Evolutionary conservation across 2,797 vertebrate species (phyloP).

Genomic region (Mastacembelus armatus): DNA sequence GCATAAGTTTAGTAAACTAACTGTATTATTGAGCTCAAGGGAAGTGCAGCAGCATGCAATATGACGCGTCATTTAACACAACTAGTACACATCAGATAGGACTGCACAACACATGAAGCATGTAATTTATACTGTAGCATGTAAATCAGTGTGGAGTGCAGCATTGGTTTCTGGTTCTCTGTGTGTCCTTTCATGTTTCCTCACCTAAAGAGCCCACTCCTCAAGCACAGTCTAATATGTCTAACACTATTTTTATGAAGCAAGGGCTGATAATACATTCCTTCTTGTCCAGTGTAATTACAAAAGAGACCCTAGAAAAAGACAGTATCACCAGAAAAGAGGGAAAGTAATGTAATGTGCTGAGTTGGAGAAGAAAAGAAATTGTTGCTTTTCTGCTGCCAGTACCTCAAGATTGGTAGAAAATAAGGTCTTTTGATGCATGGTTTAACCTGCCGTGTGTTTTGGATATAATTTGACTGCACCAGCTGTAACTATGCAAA

Average conservation of each 20-base stretch:
- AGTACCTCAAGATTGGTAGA: background rate
- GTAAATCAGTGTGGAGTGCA: background rate
- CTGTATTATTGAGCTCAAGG: background rate
- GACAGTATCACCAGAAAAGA: background rate
- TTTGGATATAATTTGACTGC: background rate
- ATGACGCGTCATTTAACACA: background rate
- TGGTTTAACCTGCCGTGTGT: background rate
- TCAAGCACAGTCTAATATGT: background rate
- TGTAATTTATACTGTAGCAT: background rate
- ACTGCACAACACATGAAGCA: background rate
- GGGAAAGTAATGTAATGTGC: background rate
- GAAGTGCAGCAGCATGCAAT: background rate
- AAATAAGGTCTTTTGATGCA: background rate
- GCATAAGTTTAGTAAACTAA: background rate
- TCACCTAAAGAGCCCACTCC: background rate
- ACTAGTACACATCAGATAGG: background rate
- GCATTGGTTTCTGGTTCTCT: background rate
- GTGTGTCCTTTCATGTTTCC: constrained; percentile 1
- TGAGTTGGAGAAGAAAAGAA: background rate
- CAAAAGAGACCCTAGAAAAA: background rate
- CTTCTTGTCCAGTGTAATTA: background rate
- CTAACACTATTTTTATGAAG: background rate
- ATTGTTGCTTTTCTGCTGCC: background rate
- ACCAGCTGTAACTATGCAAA: background rate
- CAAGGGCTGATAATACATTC: background rate